Evolutionary conservation across 2,113 vertebrate species (phyloP), one percentile per base, ranked within the genome.

Genomic region (Hippocampus comes): DNA sequence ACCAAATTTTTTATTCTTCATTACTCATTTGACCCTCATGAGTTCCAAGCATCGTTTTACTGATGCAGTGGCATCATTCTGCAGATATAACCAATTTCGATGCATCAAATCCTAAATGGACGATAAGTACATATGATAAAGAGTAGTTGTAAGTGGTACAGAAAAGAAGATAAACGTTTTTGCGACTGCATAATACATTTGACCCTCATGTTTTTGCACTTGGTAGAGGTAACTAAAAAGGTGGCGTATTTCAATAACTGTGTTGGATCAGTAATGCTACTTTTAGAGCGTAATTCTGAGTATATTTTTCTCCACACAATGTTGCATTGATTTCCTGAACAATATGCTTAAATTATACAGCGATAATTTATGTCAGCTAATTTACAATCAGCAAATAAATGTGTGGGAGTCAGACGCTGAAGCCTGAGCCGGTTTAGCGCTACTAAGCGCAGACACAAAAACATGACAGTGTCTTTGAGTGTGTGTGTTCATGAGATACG

Each of bases 391-490:
- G 20, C 63, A 42, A 64, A 64, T 21, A 41, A 63, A 63, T 41
- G 18, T 71, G 67, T 66, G 68, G 56, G 51, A 38, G 23, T 51
- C 27, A 67, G 66, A 34, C 11, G 67, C 74, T 84, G 65, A 79
- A 65, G 71, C 0, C 17, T 78, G 61, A 70, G 71, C 64, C 61
- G 65, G 18, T 87, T 81, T 78, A 81, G 27, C 70, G 42, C 43
- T 1, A 17, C n/a, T 66, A 66, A 66, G n/a, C n/a, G 43, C 41
- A 17, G 25, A 48, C 41, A 66, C 75, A 70, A 74, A 84, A 84
- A 84, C 82, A 46, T 43, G 66, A 18, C 68, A 65, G 56, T 78
- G 65, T 70, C 53, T 77, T 53, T 66, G 63, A 23, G 55, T 82
- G 49, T 71, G 42, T 74, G 48, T 72, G 27, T 69, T 42, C 67